Evolutionary conservation across 2,797 vertebrate genomes (phyloP).

Genomic region (Chaunax sp.): DNA sequence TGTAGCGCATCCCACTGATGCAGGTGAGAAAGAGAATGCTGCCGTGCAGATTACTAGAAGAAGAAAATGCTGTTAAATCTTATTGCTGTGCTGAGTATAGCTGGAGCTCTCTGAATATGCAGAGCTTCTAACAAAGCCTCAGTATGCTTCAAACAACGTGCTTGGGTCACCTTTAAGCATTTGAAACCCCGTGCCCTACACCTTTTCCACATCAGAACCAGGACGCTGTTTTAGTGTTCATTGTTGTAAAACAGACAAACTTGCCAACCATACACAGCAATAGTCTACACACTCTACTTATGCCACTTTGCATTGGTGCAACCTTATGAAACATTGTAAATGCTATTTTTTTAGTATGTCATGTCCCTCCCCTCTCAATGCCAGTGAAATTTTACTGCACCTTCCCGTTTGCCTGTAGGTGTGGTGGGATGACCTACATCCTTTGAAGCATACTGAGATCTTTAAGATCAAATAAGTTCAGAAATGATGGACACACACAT

Average conservation of each 20-base stretch:
- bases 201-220: too few species aligned
- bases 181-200: background rate
- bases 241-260: background rate
- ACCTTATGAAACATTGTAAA: background rate
- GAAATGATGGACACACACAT: background rate
- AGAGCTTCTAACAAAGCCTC: background rate
- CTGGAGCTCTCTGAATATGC: too few species aligned
- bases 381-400: background rate
- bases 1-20: conserved; percentile 95
- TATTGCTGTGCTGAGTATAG: too few species aligned
- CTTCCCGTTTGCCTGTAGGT: background rate
- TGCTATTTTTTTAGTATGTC: background rate
- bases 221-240: too few species aligned
- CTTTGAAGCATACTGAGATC: background rate
- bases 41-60: conserved; percentile 89
- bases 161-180: background rate
- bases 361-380: too few species aligned
- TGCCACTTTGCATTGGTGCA: background rate
- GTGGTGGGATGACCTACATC: background rate
- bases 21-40: conserved; percentile 98
- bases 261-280: too few species aligned
- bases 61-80: conserved; percentile 2
- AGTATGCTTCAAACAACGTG: too few species aligned
- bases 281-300: background rate
- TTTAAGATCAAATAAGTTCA: background rate